Evolutionary conservation across 1,140 invertebrate genomes (phyloP).

Genomic region (Pteromalus puparum): DNA sequence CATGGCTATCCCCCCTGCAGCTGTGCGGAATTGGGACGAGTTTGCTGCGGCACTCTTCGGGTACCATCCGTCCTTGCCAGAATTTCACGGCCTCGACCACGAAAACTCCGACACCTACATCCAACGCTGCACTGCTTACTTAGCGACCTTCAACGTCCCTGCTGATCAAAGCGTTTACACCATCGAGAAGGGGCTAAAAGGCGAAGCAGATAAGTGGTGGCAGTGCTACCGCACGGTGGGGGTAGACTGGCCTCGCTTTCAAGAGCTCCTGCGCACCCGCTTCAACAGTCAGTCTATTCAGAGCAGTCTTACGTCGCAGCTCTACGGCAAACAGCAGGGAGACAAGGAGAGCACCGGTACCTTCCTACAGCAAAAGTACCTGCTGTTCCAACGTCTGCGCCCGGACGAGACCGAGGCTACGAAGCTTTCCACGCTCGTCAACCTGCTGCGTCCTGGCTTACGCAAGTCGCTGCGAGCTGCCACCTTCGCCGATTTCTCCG

Average conservation of each 20-base stretch:
- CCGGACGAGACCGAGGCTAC: conserved; percentile 40
- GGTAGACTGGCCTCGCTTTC: conserved; percentile 46
- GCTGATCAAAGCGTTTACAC: background rate
- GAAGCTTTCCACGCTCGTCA: conserved; percentile 33
- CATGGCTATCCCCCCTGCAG: background rate
- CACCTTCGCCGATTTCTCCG: conserved; percentile 27
- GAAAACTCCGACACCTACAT: conserved; percentile 28
- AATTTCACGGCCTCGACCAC: conserved; percentile 25
- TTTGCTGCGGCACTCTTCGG: background rate
- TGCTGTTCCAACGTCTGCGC: conserved; percentile 46
- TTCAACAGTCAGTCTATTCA: conserved; percentile 45
- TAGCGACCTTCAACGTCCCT: background rate
- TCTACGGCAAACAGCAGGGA: conserved; percentile 47
- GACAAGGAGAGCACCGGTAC: conserved; percentile 48
- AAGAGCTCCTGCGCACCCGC: conserved; percentile 36
- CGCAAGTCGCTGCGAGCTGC: background rate
- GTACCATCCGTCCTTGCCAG: background rate
- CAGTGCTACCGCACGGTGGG: conserved; percentile 46
- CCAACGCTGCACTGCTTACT: conserved; percentile 6
- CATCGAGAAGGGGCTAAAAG: conserved; percentile 40
- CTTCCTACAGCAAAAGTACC: conserved; percentile 53
- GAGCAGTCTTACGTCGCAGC: conserved; percentile 42
- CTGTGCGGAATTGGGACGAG: background rate
- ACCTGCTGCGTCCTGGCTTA: conserved; percentile 42
- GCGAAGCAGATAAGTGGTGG: conserved; percentile 55